Evolutionary conservation across 2,113 vertebrate genomes (phyloP).

Genomic region (Cygnus buccinator): DNA sequence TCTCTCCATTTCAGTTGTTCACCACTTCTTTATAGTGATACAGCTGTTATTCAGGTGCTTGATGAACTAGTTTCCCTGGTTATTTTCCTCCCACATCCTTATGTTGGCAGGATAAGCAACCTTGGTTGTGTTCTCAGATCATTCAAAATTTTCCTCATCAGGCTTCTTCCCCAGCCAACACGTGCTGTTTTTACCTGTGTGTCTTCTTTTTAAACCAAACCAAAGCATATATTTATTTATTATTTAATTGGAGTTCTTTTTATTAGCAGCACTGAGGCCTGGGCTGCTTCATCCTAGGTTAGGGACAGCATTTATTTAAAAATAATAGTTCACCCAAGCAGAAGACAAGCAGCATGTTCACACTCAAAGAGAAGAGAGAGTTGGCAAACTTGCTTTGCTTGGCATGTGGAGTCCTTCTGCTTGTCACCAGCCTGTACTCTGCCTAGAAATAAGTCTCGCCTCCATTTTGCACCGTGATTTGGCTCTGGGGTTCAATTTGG

Average conservation of each 20-base stretch:
- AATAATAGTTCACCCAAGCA: neutral
- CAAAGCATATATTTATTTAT: neutral
- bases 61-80: neutral
- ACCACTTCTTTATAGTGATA: neutral
- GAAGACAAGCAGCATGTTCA: neutral
- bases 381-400: conserved; percentile 36
- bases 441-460: conserved; percentile 2
- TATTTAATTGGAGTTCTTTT: neutral
- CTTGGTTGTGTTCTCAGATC: neutral
- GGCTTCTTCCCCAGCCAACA: neutral
- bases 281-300: neutral
- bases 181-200: neutral
- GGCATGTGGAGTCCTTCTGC: neutral
- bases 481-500: neutral
- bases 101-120: neutral
- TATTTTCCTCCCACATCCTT: rapidly evolving
- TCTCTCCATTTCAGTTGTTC: neutral
- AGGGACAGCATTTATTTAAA: neutral
- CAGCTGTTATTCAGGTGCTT: neutral
- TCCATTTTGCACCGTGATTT: neutral
- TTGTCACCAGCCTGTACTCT: neutral
- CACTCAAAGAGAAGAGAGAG: neutral
- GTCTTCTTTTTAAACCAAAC: neutral
- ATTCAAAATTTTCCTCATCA: neutral
- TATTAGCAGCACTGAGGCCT: neutral